phyloP scores from a whole-genome alignment of 1,140 invertebrate genomes.

The Pararge aegeria region DNA sequence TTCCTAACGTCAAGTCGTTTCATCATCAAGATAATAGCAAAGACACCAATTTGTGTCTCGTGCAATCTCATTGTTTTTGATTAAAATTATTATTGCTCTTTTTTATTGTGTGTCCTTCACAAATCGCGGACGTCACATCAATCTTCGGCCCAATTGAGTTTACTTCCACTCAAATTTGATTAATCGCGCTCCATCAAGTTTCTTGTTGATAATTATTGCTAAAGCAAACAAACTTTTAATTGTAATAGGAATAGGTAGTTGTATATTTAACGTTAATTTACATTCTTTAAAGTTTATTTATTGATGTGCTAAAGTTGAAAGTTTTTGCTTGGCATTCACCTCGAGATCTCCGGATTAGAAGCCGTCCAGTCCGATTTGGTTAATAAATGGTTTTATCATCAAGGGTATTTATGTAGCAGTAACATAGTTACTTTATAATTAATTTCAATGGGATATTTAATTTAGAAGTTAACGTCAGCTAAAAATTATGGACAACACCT shows the following conservation, averaged over 20 bases:
- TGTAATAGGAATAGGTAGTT: background rate
- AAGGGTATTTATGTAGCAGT: too few relatives aligned
- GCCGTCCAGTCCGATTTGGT: too few relatives aligned
- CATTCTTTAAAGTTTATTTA: background rate
- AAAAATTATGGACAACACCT: too few relatives aligned
- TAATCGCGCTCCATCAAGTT: constrained; percentile 7
- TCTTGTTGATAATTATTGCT: constrained; percentile 3
- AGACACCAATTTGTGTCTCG: constrained; percentile 65
- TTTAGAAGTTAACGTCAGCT: too few relatives aligned
- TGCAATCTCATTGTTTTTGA: constrained; percentile 69
- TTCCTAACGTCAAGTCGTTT: constrained; percentile 38
- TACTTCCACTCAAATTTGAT: constrained; percentile 20
- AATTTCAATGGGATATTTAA: too few relatives aligned
- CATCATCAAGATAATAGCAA: constrained; percentile 65
- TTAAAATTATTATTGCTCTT: constrained; percentile 69
- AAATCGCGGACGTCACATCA: constrained; percentile 19
- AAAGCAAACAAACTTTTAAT: background rate
- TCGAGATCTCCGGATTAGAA: too few relatives aligned
- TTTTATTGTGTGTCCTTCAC: constrained; percentile 38
- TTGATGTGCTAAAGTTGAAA: too few relatives aligned
- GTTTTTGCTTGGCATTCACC: too few relatives aligned
- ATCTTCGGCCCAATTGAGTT: constrained; percentile 21
- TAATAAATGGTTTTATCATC: too few relatives aligned
- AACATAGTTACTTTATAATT: too few relatives aligned
- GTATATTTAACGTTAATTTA: background rate